phyloP scores from a whole-genome alignment of 2,797 vertebrate species.

The Notamacropus eugenii region DNA sequence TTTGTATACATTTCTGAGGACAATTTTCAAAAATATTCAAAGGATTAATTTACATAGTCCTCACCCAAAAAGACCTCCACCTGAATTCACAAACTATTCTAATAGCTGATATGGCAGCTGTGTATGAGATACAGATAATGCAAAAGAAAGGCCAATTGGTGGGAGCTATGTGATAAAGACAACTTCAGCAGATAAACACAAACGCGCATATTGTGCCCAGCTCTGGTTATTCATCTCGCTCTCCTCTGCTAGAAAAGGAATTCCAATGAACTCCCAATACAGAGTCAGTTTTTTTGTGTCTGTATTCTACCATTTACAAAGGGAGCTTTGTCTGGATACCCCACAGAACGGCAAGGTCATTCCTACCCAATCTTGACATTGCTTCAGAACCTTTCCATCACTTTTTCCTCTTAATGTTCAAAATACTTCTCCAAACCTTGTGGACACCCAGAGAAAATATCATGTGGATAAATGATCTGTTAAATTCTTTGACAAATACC shows the following conservation, averaged over 20 bases:
- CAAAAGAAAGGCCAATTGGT: rapidly evolving
- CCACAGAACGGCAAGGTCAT: constrained; percentile 73
- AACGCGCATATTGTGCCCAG: constrained; percentile 15
- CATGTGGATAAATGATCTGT: constrained; percentile 65
- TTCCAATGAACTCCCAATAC: constrained; percentile 78
- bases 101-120: background rate
- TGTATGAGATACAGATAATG: rapidly evolving
- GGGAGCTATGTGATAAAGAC: background rate
- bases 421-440: constrained; percentile 69
- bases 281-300: constrained; percentile 69
- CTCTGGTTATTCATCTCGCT: constrained; percentile 24
- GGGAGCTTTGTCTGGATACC: constrained; percentile 79
- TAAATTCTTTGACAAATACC: constrained; percentile 60
- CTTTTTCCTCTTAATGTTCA: constrained; percentile 48
- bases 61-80: background rate
- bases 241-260: constrained; percentile 66
- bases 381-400: constrained; percentile 72
- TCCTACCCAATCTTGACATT: constrained; percentile 69
- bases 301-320: constrained; percentile 77
- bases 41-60: background rate
- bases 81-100: background rate
- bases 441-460: constrained; percentile 75
- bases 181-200: constrained; percentile 6
- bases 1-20: background rate
- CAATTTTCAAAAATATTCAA: background rate